Conservation (phyloP, 1,140 invertebrate genomes). For the Camponotus floridanus region DNA sequence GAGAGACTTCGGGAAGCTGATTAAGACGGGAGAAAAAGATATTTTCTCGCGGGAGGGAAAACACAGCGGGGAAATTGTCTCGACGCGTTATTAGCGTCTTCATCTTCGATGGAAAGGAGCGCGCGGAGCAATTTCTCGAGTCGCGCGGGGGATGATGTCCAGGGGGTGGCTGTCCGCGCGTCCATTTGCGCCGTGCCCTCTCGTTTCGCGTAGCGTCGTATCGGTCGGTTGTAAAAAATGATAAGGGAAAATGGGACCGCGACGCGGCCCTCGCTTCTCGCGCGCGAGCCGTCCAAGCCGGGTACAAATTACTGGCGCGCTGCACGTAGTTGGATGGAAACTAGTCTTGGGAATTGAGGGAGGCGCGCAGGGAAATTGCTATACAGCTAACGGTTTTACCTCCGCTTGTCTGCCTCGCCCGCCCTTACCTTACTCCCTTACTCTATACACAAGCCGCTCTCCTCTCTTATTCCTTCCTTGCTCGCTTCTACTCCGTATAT, state of each 20-base stretch:
- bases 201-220: conserved; percentile 33
- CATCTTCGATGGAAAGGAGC: neutral
- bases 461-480: conserved; percentile 17
- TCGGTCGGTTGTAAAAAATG: conserved; percentile 73
- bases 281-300: conserved; percentile 66
- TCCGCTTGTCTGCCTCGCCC: conserved; percentile 38
- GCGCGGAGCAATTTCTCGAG: conserved; percentile 26
- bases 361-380: conserved; percentile 76
- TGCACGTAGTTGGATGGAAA: conserved; percentile 77
- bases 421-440: conserved; percentile 33
- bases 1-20: neutral
- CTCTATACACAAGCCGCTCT: neutral
- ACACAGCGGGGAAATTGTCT: neutral
- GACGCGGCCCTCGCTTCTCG: conserved; percentile 18
- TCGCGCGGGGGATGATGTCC: neutral
- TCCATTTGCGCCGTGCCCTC: conserved; percentile 35
- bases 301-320: conserved; percentile 78
- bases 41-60: neutral
- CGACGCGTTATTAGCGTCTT: conserved; percentile 33
- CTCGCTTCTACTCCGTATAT: conserved; percentile 26
- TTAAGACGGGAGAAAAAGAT: neutral
- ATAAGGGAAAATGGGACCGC: conserved; percentile 62
- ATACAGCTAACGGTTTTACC: conserved; percentile 74
- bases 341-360: conserved; percentile 80
- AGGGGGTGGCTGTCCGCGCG: neutral